Evolutionary conservation across 2,888 invertebrate species (phyloP).

Genomic region (Dilophus febrilis): DNA sequence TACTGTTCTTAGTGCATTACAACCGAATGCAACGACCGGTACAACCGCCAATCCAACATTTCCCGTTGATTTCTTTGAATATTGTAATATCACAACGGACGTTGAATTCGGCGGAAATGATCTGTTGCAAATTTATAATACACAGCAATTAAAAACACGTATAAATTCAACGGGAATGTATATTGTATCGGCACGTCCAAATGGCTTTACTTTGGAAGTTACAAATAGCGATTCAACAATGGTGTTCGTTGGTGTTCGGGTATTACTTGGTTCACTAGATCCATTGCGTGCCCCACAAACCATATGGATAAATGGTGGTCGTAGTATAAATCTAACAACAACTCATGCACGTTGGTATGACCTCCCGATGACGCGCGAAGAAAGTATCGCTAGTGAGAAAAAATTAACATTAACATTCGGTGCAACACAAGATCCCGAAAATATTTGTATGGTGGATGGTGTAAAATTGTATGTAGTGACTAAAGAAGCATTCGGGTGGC

Average conservation of each 20-base stretch:
- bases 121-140: conserved; percentile 84
- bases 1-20: conserved; percentile 33
- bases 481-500: conserved; percentile 93
- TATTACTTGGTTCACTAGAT: conserved; percentile 52
- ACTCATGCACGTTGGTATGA: conserved; percentile 85
- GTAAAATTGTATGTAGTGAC: conserved; percentile 91
- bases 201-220: conserved; percentile 78
- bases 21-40: conserved; percentile 17
- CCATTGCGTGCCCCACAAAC: conserved; percentile 23
- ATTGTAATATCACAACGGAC: conserved; percentile 79
- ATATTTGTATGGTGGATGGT: conserved; percentile 83
- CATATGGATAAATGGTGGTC: conserved; percentile 38
- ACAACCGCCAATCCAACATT: conserved; percentile 45
- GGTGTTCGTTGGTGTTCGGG: conserved; percentile 79
- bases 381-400: conserved; percentile 82
- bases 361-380: conserved; percentile 84
- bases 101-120: conserved; percentile 93
- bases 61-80: conserved; percentile 94
- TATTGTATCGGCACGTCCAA: conserved; percentile 79
- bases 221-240: conserved; percentile 71
- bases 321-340: conserved; percentile 52
- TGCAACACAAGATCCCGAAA: conserved; percentile 70
- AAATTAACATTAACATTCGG: conserved; percentile 70
- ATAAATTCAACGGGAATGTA: conserved; percentile 53
- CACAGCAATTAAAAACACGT: conserved; percentile 81